These are phyloP conservation scores for Neelides folsomi DNA, from an alignment of 2,888 invertebrate genomes.

Conservation along the genomic window DNA sequence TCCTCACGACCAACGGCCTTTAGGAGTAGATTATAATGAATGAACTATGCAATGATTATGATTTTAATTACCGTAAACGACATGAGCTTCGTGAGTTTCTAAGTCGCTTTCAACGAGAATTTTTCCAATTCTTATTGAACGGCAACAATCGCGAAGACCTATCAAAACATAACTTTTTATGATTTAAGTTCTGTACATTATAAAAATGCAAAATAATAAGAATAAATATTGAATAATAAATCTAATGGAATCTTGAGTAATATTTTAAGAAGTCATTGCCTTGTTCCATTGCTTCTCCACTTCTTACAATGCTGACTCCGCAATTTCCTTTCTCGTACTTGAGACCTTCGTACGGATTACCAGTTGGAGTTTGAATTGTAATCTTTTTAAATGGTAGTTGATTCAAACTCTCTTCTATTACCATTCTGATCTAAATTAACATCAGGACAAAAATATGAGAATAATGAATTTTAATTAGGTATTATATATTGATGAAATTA, in stretches of 20 bases:
- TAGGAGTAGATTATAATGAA: no score
- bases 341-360: constrained; percentile 76
- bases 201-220: not conserved
- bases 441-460: not conserved
- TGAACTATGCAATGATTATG: no score
- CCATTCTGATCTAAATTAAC: constrained; percentile 61
- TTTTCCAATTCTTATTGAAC: constrained; percentile 96
- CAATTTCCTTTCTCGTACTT: constrained; percentile 96
- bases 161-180: no score
- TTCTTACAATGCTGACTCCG: constrained; percentile 86
- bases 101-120: constrained; percentile 92
- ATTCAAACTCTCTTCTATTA: constrained; percentile 95
- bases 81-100: constrained; percentile 89
- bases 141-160: constrained; percentile 88
- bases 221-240: not conserved
- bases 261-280: constrained; percentile 35
- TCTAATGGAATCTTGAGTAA: not conserved
- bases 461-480: not conserved
- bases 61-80: constrained; percentile 57
- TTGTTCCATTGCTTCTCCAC: constrained; percentile 87
- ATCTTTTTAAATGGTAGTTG: constrained; percentile 86
- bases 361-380: constrained; percentile 84
- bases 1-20: no score
- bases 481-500: constrained; percentile 35
- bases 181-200: not conserved